Evolutionary conservation across 2,797 vertebrate genomes (phyloP).

Genomic region (Psittacula echo): DNA sequence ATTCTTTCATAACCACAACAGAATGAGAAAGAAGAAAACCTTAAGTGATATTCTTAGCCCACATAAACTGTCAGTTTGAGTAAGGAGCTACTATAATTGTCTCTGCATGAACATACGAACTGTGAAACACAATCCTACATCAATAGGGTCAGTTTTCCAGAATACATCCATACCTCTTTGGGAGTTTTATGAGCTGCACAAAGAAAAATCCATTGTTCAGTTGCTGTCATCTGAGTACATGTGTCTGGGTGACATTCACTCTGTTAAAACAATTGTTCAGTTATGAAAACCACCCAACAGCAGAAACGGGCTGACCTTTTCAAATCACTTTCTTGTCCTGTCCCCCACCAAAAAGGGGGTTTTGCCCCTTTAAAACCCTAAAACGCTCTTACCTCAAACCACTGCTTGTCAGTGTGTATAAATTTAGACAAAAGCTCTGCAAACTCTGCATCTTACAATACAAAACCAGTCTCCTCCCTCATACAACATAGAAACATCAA

Average conservation of each 20-base stretch:
- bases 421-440: background rate
- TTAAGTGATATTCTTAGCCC: background rate
- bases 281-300: background rate
- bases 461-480: background rate
- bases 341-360: background rate
- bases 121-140: background rate
- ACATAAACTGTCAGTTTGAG: background rate
- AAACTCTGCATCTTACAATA: background rate
- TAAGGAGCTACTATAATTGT: background rate
- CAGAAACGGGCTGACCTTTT: background rate
- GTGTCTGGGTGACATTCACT: conserved; percentile 98
- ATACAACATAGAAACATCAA: background rate
- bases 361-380: background rate
- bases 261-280: conserved; percentile 76
- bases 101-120: background rate
- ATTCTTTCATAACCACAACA: background rate
- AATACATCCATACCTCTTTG: conserved; percentile 87
- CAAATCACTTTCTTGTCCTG: background rate
- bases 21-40: background rate
- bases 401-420: background rate
- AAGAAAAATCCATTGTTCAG: conserved; percentile 99
- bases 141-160: background rate
- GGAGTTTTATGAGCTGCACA: conserved; percentile 99
- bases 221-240: conserved; percentile 99
- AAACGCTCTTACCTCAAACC: background rate